Base-by-base conservation (phyloP, 2,113 vertebrate genomes). In the Apeltes quadracus region DNA sequence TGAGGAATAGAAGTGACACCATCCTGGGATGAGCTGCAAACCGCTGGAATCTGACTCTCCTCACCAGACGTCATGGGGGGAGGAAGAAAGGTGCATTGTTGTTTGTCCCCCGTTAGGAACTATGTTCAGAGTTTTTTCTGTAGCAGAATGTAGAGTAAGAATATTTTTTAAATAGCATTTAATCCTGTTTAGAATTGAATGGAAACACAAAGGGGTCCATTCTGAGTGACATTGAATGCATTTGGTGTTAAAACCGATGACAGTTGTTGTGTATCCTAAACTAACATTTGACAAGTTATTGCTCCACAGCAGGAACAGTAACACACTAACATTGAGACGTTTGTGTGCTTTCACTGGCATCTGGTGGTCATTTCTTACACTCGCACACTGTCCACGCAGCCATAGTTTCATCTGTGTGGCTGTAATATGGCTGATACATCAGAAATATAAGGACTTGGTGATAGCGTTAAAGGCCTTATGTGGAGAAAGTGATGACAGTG, bases 271-370 rank as follows among this genome's bases (percentile, higher is more conserved):
- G 22, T 23, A 16, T 15, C 13, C 15, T 25, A 58, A 38, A 13
- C 32, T 34, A 12, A 16, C 11, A 48, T 32, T n/a, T 3, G 20
- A 22, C 10, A 62, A 6, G 22, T 12, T 16, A 3, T 27, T 1
- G 13, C 10, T 12, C 14, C 32, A 38, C 20, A 9, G 7, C 13
- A 66, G 63, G 2, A 66, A 38, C 62, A 65, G n/a, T 2, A 23
- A 15, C 29, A 27, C 34, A 13, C 6, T 23, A 46, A 50, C 4
- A 25, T 15, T n/a, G 12, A 5, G 10, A 41, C 20, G 25, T 43
- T 15, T 71, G 62, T 59, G 23, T 65, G 59, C 48, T 10, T 53
- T 55, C 68, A 75, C 78, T 68, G 78, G 63, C 78, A 63, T 39
- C 83, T 75, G 41, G 32, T 81, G 83, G 62, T 14, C 48, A 46